A percentile compares a stretch with the other conserved stretches of the same genome.
Evolutionary conservation across 2,797 vertebrate genomes (phyloP).

Genomic region (Apodemus agrarius): DNA sequence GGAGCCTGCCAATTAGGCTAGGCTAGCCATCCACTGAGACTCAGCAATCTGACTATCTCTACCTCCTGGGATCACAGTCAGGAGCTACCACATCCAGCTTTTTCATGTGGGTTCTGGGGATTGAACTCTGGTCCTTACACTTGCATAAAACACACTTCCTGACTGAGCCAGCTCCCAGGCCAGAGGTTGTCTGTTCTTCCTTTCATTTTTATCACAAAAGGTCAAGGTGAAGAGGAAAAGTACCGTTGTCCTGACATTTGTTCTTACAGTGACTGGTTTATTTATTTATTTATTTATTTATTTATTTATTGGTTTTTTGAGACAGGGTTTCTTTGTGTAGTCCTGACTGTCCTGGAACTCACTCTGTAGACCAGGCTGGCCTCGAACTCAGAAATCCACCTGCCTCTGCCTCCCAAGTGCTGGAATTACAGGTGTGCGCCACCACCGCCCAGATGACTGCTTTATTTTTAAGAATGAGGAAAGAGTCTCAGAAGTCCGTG

Average conservation of each 20-base stretch:
- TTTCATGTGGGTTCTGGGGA: neutral
- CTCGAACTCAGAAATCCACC: too few relatives aligned
- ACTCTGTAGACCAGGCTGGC: too few relatives aligned
- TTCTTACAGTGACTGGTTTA: neutral
- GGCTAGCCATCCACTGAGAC: too few relatives aligned
- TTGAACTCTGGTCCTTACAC: neutral
- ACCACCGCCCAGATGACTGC: too few relatives aligned
- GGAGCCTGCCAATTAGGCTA: neutral
- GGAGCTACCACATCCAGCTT: neutral
- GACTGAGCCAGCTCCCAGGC: neutral
- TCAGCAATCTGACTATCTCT: neutral
- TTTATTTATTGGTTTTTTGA: too few relatives aligned
- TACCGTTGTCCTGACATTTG: neutral
- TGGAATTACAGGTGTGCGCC: too few relatives aligned
- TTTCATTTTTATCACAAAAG: neutral
- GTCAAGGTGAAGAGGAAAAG: neutral
- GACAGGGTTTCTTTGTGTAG: too few relatives aligned
- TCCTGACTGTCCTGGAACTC: too few relatives aligned
- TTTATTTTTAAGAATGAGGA: conserved; percentile 10
- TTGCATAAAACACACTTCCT: neutral
- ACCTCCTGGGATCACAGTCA: neutral
- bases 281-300: too few relatives aligned
- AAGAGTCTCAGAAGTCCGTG: neutral
- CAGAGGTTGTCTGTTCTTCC: too few relatives aligned
- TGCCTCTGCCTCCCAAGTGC: too few relatives aligned